Percentiles rank a stretch among this genome's conserved stretches.
Conservation (phyloP, 53 echinoderm and acorn worm genomes). For the Pentamera pediparva region DNA sequence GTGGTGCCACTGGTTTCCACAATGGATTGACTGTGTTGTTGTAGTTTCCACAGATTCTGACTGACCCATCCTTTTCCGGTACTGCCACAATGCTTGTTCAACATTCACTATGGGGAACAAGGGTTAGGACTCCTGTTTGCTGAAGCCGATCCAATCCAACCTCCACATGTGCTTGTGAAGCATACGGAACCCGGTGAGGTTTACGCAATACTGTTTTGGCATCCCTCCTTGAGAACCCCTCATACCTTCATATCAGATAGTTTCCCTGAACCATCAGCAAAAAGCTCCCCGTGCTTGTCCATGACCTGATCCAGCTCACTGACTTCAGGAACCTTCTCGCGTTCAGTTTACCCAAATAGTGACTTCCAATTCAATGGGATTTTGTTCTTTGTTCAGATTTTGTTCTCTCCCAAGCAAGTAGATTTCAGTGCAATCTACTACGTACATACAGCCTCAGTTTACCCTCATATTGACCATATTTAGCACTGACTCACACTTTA, state of each 20-base stretch:
- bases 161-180: constrained; percentile 37
- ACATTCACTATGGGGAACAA: constrained; percentile 50
- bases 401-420: constrained; percentile 43
- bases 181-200: constrained; percentile 37
- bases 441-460: constrained; percentile 34
- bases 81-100: constrained; percentile 36
- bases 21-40: constrained; percentile 44
- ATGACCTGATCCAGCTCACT: not conserved
- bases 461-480: constrained; percentile 14
- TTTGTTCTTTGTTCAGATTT: not conserved
- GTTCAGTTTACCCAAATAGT: not conserved
- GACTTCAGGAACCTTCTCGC: not conserved
- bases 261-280: constrained; percentile 23
- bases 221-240: constrained; percentile 22
- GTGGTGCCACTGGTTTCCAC: constrained; percentile 47
- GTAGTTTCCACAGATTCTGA: constrained; percentile 59
- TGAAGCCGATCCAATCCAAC: constrained; percentile 24
- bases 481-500: constrained; percentile 37
- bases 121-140: constrained; percentile 37
- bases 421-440: constrained; percentile 38
- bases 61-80: constrained; percentile 38
- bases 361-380: constrained; percentile 32
- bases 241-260: constrained; percentile 37
- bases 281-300: constrained; percentile 16
- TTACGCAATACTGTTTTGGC: constrained; percentile 33